Base-by-base conservation (phyloP, 2,888 invertebrate species). In the Petrolisthes cinctipes region DNA sequence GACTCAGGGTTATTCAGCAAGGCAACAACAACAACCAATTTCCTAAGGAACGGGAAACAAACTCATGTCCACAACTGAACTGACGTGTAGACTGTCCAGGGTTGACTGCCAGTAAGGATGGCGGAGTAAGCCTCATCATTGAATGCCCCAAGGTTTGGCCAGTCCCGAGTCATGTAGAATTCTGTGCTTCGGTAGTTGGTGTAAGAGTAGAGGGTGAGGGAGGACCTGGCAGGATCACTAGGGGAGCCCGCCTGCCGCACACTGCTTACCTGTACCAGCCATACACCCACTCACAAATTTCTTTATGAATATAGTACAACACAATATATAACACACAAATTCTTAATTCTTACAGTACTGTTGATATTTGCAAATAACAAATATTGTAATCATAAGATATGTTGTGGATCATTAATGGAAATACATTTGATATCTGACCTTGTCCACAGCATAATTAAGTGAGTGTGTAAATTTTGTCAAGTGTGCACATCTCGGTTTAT, bases 41-140 rank as follows among this genome's bases (percentile, higher is more conserved):
- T 37, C 37, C 37, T 37, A 37, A 37, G 37, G 37, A 37, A 37
- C 0, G 37, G 37, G 37, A 37, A 37, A 37, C 37, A 37, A 37
- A 37, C 37, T 37, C 37, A 37, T 37, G 2, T 37, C 37, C 37
- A 37, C 37, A 37, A 37, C 37, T 37, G 37, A 20, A 86, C 86
- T 81, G 14, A 86, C 86, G 86, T 86, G 37, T 86, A 86, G 5
- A 86, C 86, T 4, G 81, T 81, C 86, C 86, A 86, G 4, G 86
- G 86, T 9, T 73, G n/a, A 54, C 68, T 53, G 4, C 86, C 86
- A n/a, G 86, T 86, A 53, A 86, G 81, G 17, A 86, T 68, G 73
- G 86, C 86, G 0, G 86, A 86, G 61, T 86, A 86, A 4, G 86
- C 71, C 61, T 86, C 54, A 51, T 86, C 86, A 2, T 68, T 53